phyloP scores from a whole-genome alignment of 2,888 invertebrate species.

The Ferrisia virgata region DNA sequence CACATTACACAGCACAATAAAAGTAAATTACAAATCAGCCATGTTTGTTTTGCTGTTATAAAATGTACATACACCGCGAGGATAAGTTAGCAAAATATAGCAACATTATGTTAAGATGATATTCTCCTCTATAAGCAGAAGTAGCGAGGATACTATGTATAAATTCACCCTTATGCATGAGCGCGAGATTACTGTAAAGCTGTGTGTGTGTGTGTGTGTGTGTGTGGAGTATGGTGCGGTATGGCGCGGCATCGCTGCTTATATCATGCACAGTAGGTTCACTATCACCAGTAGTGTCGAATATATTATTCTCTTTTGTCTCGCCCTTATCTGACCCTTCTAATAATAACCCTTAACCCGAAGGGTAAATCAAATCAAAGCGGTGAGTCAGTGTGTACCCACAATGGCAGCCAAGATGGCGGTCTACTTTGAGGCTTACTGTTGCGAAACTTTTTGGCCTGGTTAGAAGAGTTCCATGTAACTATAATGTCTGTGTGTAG shows the following conservation, averaged over 20 bases:
- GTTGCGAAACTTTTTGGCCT: slow-evolving; percentile 27
- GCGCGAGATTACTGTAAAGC: not conserved
- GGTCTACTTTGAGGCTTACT: slow-evolving; percentile 43
- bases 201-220: not conserved
- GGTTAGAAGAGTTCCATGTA: not conserved
- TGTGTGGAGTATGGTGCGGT: not conserved
- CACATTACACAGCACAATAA: slow-evolving; percentile 1
- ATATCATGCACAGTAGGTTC: slow-evolving; percentile 35
- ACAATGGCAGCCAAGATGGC: slow-evolving; percentile 46
- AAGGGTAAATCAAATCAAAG: slow-evolving; percentile 47
- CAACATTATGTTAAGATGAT: slow-evolving; percentile 37
- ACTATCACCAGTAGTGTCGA: slow-evolving; percentile 44
- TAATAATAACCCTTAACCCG: slow-evolving; percentile 45
- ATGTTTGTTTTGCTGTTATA: slow-evolving; percentile 39
- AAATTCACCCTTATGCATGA: slow-evolving; percentile 1
- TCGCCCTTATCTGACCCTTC: slow-evolving; percentile 45
- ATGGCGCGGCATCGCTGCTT: not conserved
- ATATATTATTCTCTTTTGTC: slow-evolving; percentile 45
- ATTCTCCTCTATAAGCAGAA: not conserved
- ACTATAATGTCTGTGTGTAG: too few relatives aligned
- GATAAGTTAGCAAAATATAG: slow-evolving; percentile 20
- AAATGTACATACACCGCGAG: too few relatives aligned
- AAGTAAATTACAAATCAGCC: slow-evolving; percentile 33
- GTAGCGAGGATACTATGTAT: not conserved
- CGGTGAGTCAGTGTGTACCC: slow-evolving; percentile 46